phyloP scores from a whole-genome alignment of 1,140 invertebrate genomes.

The Asbolus verrucosus region DNA sequence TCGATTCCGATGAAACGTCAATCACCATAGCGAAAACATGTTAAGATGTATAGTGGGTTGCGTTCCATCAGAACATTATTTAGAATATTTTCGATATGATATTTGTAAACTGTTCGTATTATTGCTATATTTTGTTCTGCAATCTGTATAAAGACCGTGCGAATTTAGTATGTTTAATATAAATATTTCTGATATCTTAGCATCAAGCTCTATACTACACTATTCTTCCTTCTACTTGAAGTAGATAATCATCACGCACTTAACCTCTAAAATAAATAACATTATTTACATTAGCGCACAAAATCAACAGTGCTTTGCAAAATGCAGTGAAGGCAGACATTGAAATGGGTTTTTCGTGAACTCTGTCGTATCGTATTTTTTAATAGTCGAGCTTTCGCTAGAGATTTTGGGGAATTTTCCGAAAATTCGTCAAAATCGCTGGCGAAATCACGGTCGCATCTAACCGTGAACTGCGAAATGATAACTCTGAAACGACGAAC shows the following conservation, averaged over 20 bases:
- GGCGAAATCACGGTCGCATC: neutral
- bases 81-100: conserved; percentile 32
- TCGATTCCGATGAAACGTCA: too few species aligned
- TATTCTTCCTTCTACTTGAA: conserved; percentile 41
- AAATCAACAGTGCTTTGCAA: conserved; percentile 61
- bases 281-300: conserved; percentile 54
- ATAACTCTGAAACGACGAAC: conserved; percentile 12
- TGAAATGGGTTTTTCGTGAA: conserved; percentile 49
- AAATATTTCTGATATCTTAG: conserved; percentile 17
- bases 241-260: conserved; percentile 43
- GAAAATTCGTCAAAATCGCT: too few species aligned
- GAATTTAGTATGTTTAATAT: conserved; percentile 30
- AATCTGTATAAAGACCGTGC: conserved; percentile 29
- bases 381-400: too few species aligned
- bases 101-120: conserved; percentile 3
- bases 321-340: conserved; percentile 61
- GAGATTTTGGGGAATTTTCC: too few species aligned
- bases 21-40: too few species aligned
- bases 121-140: conserved; percentile 23
- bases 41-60: too few species aligned
- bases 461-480: neutral
- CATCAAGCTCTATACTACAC: conserved; percentile 33
- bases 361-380: conserved; percentile 9
- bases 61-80: too few species aligned
- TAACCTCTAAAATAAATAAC: conserved; percentile 47